phyloP scores from a whole-genome alignment of 2,888 invertebrate species.

The Callimorpha dominula region DNA sequence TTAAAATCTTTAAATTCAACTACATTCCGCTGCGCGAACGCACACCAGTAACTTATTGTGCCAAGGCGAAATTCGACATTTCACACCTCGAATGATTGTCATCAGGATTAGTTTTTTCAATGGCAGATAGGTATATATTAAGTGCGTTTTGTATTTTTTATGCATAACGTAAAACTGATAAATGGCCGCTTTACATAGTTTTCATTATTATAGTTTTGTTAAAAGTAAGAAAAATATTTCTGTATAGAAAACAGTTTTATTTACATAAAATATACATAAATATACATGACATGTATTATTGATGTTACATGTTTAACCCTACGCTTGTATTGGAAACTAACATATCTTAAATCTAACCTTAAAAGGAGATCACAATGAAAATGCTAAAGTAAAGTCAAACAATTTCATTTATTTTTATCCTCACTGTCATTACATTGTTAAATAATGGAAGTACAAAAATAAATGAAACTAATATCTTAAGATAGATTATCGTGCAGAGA shows the following conservation, averaged over 20 bases:
- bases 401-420: conserved; percentile 86
- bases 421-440: conserved; percentile 41
- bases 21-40: too few relatives aligned
- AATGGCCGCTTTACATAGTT: background rate
- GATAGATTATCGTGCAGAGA: conserved; percentile 90
- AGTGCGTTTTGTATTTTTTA: background rate
- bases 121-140: background rate
- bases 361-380: conserved; percentile 81
- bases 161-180: background rate
- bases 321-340: conserved; percentile 33
- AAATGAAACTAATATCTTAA: conserved; percentile 77
- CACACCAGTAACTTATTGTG: too few relatives aligned
- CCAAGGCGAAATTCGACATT: too few relatives aligned
- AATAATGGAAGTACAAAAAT: conserved; percentile 76
- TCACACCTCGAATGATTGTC: too few relatives aligned
- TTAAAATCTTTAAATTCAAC: too few relatives aligned
- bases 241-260: conserved; percentile 64
- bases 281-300: conserved; percentile 46
- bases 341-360: conserved; percentile 49
- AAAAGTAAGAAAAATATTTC: conserved; percentile 49
- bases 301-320: conserved; percentile 45
- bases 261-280: conserved; percentile 67
- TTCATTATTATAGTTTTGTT: background rate
- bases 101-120: too few relatives aligned
- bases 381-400: conserved; percentile 64